Base-by-base conservation (phyloP, 2,888 invertebrate genomes). In the Bellardia pandia region DNA sequence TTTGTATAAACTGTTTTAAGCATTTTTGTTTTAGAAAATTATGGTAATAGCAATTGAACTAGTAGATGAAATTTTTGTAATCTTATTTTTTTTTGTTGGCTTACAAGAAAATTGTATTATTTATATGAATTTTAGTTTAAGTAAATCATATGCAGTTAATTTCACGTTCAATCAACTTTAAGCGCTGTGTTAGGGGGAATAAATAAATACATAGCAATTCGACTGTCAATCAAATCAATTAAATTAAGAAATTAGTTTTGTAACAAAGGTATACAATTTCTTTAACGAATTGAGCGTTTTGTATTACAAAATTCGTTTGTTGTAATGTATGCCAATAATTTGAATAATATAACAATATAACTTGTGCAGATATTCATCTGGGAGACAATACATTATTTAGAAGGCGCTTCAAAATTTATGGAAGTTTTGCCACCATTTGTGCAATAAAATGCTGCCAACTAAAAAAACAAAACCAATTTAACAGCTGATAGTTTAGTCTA, bases 151-250 rank as follows among this genome's bases (percentile, higher is more conserved):
- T 30, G 23, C 5, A 79, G 71, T 30, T 60, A 60, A 69, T 79
- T 69, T 79, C 13, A 60, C 78, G 78, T 79, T 79, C 79, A 71
- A 71, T 79, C 51, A 79, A 71, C 79, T 79, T 62, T 60, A 40
- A 14, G 51, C 3, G 30, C 2, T 30, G n/a, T 5, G 8, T 76
- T 66, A 9, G n/a, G 42, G 56, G 30, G 42, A 45, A 42, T 14
- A 30, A 45, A 77, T 37, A 37, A 5, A n/a, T 11, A 9, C 1
- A 23, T 58, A 58, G 13, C 30, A 58, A 58, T 9, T 45, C 13
- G 9, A 11, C 45, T 11, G 9, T 45, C 2, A 7, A 11, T 7
- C 8, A 0, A 9, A 45, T 11, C 9, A 13, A n/a, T 5, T n/a
- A 7, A 51, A 51, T 51, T 51, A 51, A n/a, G 14, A n/a, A 56